These are phyloP conservation scores for Acanthosepion esculentum DNA, from an alignment of 2,888 invertebrate species.

Conservation along the genomic window DNA sequence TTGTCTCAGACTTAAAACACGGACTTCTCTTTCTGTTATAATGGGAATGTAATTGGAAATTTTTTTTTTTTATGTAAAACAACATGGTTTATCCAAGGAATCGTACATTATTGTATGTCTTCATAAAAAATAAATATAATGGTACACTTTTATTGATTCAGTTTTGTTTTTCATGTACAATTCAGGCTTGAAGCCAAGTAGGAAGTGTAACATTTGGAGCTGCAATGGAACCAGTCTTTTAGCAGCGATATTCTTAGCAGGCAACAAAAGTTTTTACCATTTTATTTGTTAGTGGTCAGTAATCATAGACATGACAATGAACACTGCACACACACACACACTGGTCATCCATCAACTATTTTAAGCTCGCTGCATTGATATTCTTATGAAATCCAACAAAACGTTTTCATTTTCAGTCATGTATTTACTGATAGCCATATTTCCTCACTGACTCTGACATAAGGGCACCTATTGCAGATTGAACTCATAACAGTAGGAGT, in stretches of 20 bases:
- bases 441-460: neutral
- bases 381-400: neutral
- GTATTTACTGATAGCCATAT: neutral
- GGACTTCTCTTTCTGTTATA: too few relatives aligned
- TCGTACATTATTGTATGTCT: neutral
- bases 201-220: slow-evolving; percentile 17
- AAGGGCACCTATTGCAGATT: neutral
- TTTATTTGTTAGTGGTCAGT: neutral
- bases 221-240: neutral
- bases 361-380: neutral
- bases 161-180: neutral
- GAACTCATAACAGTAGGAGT: too few relatives aligned
- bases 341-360: neutral
- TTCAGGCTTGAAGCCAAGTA: neutral
- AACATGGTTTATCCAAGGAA: neutral
- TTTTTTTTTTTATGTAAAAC: neutral
- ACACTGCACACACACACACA: neutral
- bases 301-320: neutral
- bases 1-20: too few relatives aligned
- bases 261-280: neutral
- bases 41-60: too few relatives aligned
- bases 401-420: neutral
- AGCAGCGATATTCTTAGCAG: neutral
- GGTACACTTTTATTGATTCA: neutral
- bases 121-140: neutral